Evolutionary conservation across 2,113 vertebrate genomes (phyloP).

Genomic region (Neoarius graeffei): DNA sequence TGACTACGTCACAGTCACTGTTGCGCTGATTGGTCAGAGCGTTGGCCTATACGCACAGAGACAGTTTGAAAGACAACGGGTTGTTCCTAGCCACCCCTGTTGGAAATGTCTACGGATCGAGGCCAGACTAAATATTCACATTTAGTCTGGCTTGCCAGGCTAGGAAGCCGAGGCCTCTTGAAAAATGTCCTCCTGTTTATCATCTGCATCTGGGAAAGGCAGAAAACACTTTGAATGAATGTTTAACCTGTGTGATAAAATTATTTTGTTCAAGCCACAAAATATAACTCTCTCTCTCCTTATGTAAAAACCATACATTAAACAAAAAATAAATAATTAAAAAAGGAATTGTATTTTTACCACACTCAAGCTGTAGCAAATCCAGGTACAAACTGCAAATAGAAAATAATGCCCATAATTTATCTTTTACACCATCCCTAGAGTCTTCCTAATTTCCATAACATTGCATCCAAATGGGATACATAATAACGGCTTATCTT

Average conservation of each 20-base stretch:
- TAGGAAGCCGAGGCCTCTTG: not conserved
- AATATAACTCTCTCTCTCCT: not conserved
- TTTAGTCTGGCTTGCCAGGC: too few species aligned
- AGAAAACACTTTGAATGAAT: not conserved
- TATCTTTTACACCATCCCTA: constrained; percentile 36
- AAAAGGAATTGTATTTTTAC: not conserved
- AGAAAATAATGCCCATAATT: constrained; percentile 36
- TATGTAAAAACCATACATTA: not conserved
- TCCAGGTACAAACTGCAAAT: not conserved
- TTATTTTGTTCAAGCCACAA: not conserved
- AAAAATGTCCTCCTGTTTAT: not conserved
- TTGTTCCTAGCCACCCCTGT: too few species aligned
- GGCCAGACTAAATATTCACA: too few species aligned
- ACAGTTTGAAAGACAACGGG: too few species aligned
- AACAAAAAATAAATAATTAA: not conserved
- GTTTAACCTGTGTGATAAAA: not conserved
- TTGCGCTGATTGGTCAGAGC: too few species aligned
- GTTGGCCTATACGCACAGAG: too few species aligned
- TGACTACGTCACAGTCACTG: too few species aligned
- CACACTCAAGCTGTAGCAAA: not conserved
- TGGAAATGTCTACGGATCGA: too few species aligned
- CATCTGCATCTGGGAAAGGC: not conserved
- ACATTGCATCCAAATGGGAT: constrained; percentile 12
- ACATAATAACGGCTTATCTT: constrained; percentile 35
- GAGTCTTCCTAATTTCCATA: constrained; percentile 39